Percentiles rank a stretch among this genome's conserved stretches.
Conservation (phyloP, 2,797 vertebrate genomes). For the Graptemys geographica region DNA sequence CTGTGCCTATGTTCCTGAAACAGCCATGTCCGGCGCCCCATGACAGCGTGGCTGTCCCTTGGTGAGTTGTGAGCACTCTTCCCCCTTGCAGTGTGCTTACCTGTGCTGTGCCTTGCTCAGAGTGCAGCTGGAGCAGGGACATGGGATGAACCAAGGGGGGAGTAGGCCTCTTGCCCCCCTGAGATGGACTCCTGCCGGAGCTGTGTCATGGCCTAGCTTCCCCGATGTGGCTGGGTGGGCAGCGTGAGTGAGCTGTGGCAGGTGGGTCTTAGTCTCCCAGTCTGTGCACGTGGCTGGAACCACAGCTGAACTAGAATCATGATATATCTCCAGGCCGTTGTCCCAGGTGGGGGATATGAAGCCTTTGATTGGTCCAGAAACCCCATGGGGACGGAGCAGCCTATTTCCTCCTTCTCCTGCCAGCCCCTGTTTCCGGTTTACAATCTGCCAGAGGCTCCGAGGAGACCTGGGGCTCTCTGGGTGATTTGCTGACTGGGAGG, state of each 20-base stretch:
- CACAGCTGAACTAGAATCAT: fast-evolving
- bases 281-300: fast-evolving
- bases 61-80: not conserved
- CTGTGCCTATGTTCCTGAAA: no score
- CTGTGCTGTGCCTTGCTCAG: not conserved
- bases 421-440: conserved; percentile 6
- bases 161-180: no score
- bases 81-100: not conserved
- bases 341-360: not conserved
- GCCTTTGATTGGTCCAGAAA: conserved; percentile 38
- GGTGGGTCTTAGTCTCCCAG: fast-evolving
- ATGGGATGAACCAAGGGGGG: not conserved
- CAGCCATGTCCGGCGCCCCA: no score
- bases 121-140: no score
- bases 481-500: not conserved
- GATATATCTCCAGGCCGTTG: not conserved
- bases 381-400: not conserved
- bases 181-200: no score
- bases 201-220: not conserved
- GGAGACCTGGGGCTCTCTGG: not conserved
- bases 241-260: fast-evolving
- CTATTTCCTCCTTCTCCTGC: not conserved
- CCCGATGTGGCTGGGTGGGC: not conserved
- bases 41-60: not conserved
- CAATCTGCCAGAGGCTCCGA: not conserved